Evolutionary conservation across 2,113 vertebrate species (phyloP).

Genomic region (Nothobranchius furzeri): DNA sequence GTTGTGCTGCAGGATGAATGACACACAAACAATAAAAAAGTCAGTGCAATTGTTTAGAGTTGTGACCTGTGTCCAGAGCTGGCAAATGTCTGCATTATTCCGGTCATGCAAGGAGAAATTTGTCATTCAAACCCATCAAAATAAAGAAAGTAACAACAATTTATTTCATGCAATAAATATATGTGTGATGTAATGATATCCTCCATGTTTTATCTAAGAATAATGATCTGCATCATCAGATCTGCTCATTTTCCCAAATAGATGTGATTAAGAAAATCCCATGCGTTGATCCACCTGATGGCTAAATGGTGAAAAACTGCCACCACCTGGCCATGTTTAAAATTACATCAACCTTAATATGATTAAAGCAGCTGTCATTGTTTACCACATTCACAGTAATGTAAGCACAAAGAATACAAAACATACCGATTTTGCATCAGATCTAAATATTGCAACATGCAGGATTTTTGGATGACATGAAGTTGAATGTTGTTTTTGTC

Average conservation of each 20-base stretch:
- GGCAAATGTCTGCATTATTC: neutral
- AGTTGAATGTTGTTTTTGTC: too few relatives aligned
- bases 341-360: conserved; percentile 45
- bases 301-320: conserved; percentile 68
- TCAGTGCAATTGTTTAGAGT: conserved; percentile 4
- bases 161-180: neutral
- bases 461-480: too few relatives aligned
- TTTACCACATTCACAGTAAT: neutral
- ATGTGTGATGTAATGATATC: conserved; percentile 3
- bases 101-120: too few relatives aligned
- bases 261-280: conserved; percentile 36
- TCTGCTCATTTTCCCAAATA: conserved; percentile 27
- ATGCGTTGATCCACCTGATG: neutral
- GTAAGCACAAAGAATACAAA: conserved; percentile 1
- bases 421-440: neutral
- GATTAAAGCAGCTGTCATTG: neutral
- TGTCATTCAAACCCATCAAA: neutral
- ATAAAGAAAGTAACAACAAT: neutral
- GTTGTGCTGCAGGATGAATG: conserved; percentile 42
- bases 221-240: conserved; percentile 3
- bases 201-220: conserved; percentile 8
- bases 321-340: conserved; percentile 66
- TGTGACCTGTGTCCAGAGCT: neutral
- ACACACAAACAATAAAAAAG: conserved; percentile 6
- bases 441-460: too few relatives aligned